phyloP scores from a whole-genome alignment of 2,888 invertebrate species.

The Axea sp. region DNA sequence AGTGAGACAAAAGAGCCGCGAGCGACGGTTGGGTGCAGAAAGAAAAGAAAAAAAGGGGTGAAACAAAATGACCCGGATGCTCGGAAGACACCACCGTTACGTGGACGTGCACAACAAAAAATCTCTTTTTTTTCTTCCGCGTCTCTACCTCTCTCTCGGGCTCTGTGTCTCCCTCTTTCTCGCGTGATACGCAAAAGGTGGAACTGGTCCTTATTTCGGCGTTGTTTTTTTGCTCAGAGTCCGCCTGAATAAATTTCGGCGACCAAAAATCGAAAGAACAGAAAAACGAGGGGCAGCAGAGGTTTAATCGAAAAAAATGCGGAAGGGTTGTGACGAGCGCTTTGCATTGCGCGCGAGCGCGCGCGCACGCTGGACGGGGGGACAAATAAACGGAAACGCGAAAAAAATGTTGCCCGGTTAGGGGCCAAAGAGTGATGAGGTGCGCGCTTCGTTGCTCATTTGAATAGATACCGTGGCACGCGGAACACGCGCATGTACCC shows the following conservation, averaged over 20 bases:
- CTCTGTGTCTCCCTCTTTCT: not conserved
- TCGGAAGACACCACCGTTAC: slow-evolving; percentile 65
- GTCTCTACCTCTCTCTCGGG: not conserved
- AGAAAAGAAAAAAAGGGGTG: slow-evolving; percentile 62
- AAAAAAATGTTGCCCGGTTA: slow-evolving; percentile 66
- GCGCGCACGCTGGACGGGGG: too few relatives aligned
- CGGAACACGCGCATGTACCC: slow-evolving; percentile 42
- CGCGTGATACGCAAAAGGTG: slow-evolving; percentile 45
- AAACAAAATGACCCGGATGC: slow-evolving; percentile 69
- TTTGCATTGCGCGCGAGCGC: too few relatives aligned
- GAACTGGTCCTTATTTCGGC: slow-evolving; percentile 67
- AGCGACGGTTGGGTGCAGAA: slow-evolving; percentile 57
- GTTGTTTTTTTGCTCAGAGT: slow-evolving; percentile 65
- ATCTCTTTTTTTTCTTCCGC: slow-evolving; percentile 22
- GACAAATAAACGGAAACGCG: slow-evolving; percentile 76
- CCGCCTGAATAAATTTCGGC: slow-evolving; percentile 59
- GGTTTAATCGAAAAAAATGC: slow-evolving; percentile 66
- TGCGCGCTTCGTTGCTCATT: slow-evolving; percentile 69
- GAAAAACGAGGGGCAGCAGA: slow-evolving; percentile 48
- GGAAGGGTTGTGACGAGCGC: slow-evolving; percentile 60
- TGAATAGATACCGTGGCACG: slow-evolving; percentile 71
- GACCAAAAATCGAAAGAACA: slow-evolving; percentile 28
- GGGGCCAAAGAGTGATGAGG: slow-evolving; percentile 47
- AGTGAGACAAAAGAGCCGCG: slow-evolving; percentile 59
- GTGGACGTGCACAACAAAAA: slow-evolving; percentile 55